Evolutionary conservation across 2,888 invertebrate species (phyloP), one percentile per base, ranked within the genome.

Genomic region (Lasioglossum zephyrum): DNA sequence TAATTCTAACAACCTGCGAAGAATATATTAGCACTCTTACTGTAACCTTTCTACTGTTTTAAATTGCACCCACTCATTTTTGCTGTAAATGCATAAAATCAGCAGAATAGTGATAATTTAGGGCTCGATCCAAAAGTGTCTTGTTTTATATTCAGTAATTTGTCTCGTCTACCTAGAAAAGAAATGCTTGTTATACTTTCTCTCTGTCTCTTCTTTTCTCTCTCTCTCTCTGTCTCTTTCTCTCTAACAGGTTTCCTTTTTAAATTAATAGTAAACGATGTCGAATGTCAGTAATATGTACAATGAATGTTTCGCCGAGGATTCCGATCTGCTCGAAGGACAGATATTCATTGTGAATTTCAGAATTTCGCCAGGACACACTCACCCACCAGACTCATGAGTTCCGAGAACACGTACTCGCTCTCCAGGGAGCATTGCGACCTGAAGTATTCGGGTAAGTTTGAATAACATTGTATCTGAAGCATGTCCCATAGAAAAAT

Each of bases 321-420:
- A 0, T n/a, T 16, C 8, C 41, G 8, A 47, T 57, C 39, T 49
- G n/a, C 36, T 11, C 63, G 39, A 78, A 73, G 73, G 69, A 81
- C 63, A 79, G 73, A 79, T 77, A 77, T 88, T 77, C 78, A 63
- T 85, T 92, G 80, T 87, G 79, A 77, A 88, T 94, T 94, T 73
- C 94, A 95, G 95, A 95, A 95, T 86, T 95, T 95, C 84, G 95
- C 95, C 81, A 91, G 95, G 88, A 95, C 95, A 88, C 95, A 95
- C 88, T 95, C 95, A 53, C 95, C 95, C 9, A 94, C 95, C 83
- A 95, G 95, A 94, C 94, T 95, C 90, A 95, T 95, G 95, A 93
- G 94, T 92, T 94, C 95, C 92, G 95, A 95, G 92, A 95, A 95
- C 73, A 94, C 93, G 63, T 95, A 95, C 91, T 90, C 95, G 91